Evolutionary conservation across 2,888 invertebrate species (phyloP).

Genomic region (Cephonodes hylas): DNA sequence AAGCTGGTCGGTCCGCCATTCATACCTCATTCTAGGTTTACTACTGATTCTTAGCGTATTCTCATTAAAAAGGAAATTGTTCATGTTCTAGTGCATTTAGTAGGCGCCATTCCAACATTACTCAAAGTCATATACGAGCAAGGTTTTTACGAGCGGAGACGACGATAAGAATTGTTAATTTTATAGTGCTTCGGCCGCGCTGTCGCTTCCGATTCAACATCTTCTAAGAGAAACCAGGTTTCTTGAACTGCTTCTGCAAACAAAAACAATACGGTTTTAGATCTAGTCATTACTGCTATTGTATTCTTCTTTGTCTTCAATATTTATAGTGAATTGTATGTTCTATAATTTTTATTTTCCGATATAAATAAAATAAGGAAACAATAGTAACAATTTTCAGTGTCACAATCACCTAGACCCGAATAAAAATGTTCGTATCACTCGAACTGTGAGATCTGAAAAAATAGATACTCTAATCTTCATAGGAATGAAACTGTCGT

Average conservation of each 20-base stretch:
- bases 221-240: background rate
- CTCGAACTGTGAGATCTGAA: no score
- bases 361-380: no score
- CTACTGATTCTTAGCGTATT: no score
- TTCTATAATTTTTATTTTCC: no score
- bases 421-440: no score
- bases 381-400: no score
- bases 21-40: no score
- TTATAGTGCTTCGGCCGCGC: constrained; percentile 46
- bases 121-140: constrained; percentile 39
- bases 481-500: no score
- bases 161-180: constrained; percentile 76
- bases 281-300: background rate
- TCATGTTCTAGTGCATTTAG: constrained; percentile 1
- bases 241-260: background rate
- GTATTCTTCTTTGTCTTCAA: background rate
- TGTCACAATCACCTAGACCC: no score
- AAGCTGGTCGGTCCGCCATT: no score
- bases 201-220: constrained; percentile 48
- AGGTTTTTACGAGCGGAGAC: constrained; percentile 58
- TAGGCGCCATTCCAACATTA: constrained; percentile 5
- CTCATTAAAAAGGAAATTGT: background rate
- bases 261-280: background rate
- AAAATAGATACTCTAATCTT: no score
- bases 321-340: background rate